Base-by-base conservation (phyloP, 2,113 vertebrate genomes). In the Tupaia tana region DNA sequence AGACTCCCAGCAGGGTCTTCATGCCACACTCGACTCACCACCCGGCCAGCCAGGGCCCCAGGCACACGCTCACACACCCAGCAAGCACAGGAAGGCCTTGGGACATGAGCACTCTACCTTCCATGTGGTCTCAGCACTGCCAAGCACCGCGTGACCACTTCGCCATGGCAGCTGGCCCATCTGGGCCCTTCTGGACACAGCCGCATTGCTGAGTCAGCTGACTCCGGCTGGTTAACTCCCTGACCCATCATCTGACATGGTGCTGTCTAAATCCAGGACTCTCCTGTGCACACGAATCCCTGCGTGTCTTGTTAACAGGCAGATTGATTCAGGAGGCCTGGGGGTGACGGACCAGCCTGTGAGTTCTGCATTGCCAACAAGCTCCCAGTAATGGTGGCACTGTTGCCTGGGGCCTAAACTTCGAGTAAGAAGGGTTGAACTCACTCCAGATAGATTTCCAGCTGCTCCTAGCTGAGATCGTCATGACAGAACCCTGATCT, bases 401-500 rank as follows among this genome's bases (percentile, higher is more conserved):
- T 29, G 29, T 12, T 6, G 25, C 66, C 59, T 18, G 27, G 27
- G 89, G 75, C 10, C 59, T 24, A 27, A 27, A 86, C 24, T 94
- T 81, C 27, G n/a, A 89, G n/a, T n/a, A 74, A 71, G 27, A 94
- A 94, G 14, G 7, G 10, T 63, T 56, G n/a, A 61, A 79, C 9
- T 84, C 75, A 71, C 43, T 34, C 95, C 16, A 70, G 54, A 66
- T 22, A 56, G 59, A 83, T 89, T 88, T 78, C 74, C 80, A 29
- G 25, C 75, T 64, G 67, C 58, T 31, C 56, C 67, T 54, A 52
- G n/a, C 73, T n/a, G 52, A 95, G 86, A 24, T 86, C 81, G 69
- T 86, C 61, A 77, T 85, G 81, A 90, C 9, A 70, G 24, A 87
- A 63, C 66, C 81, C 34, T 93, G n/a, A 82, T 43, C 56, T 71